Conservation (phyloP, 2,113 vertebrate genomes). For the Centrocercus urophasianus region DNA sequence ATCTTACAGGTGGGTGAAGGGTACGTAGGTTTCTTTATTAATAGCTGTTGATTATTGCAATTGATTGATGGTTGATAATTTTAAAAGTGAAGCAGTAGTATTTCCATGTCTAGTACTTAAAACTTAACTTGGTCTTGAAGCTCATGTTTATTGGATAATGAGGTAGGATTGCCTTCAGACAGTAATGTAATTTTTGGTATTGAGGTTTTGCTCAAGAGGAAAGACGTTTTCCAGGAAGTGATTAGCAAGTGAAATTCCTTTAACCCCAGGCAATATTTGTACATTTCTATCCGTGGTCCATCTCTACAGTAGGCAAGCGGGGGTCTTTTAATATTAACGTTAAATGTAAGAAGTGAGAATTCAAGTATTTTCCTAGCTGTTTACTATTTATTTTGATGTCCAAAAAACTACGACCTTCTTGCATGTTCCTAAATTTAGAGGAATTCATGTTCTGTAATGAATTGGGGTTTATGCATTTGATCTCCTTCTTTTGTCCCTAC, state of each 20-base stretch:
- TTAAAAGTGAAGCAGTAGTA: neutral
- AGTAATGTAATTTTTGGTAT: neutral
- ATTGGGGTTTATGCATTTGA: neutral
- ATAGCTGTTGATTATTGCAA: neutral
- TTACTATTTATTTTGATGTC: neutral
- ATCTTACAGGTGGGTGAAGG: neutral
- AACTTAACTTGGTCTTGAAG: neutral
- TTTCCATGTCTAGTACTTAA: neutral
- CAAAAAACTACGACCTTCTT: neutral
- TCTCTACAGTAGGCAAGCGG: constrained; percentile 3
- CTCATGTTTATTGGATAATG: neutral
- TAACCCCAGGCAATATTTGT: neutral
- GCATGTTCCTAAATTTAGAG: neutral
- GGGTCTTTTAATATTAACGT: neutral
- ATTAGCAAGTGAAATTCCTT: constrained; percentile 34
- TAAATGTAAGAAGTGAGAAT: neutral
- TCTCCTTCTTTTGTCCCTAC: neutral
- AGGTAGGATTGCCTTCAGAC: neutral
- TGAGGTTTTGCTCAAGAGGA: neutral
- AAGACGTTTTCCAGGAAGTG: neutral
- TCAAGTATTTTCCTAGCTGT: neutral
- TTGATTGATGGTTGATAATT: neutral
- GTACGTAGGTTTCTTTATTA: neutral
- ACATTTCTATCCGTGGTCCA: neutral
- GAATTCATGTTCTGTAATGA: neutral